Evolutionary conservation across 1,140 invertebrate genomes (phyloP).

Genomic region (Drosophila funebris): DNA sequence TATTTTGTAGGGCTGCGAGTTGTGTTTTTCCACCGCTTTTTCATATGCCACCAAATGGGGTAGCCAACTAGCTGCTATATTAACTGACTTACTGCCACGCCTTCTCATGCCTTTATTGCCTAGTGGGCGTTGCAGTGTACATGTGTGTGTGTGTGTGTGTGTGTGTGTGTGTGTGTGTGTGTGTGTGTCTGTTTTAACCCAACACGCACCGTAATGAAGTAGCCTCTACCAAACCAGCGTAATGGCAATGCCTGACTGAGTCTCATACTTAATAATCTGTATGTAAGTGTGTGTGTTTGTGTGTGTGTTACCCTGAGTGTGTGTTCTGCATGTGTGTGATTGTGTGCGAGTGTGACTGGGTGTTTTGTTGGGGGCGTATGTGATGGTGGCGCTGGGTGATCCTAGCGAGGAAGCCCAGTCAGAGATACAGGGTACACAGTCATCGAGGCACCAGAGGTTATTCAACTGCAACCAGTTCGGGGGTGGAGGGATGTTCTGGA

Average conservation of each 20-base stretch:
- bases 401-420: constrained; percentile 40
- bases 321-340: constrained; percentile 1
- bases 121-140: constrained; percentile 10
- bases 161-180: constrained; percentile 35
- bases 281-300: constrained; percentile 35
- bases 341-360: constrained; percentile 22
- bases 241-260: constrained; percentile 81
- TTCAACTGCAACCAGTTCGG: constrained; percentile 63
- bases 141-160: background rate
- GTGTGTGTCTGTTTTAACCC: constrained; percentile 48
- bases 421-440: constrained; percentile 41
- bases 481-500: constrained; percentile 21
- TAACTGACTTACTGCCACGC: constrained; percentile 75
- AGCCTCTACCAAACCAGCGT: constrained; percentile 65
- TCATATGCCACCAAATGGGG: constrained; percentile 50
- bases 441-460: constrained; percentile 57
- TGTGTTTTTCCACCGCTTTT: constrained; percentile 46
- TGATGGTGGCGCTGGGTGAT: constrained; percentile 35
- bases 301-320: constrained; percentile 16
- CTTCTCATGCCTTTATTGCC: constrained; percentile 34
- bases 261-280: constrained; percentile 76
- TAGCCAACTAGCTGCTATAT: constrained; percentile 78
- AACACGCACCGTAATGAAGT: constrained; percentile 81
- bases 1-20: constrained; percentile 64
- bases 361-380: constrained; percentile 11